Conservation (phyloP, 64 coral and sea anemone genomes). For the Astreopora myriophthalma region DNA sequence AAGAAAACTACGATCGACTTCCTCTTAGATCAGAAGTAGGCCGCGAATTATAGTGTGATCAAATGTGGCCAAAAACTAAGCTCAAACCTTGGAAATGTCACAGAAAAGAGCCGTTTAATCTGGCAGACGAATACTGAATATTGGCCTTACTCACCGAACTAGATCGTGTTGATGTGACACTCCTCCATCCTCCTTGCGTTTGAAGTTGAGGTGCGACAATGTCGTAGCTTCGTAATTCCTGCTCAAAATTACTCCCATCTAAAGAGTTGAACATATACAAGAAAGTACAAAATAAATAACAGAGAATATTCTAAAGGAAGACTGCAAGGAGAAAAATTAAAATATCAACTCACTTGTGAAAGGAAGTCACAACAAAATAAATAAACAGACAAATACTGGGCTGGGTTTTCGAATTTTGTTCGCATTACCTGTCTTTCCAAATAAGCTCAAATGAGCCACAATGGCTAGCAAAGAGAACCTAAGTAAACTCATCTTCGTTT, state of each 20-base stretch:
- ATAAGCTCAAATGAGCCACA: neutral
- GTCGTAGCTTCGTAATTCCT: conserved; percentile 12
- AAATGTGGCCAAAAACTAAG: neutral
- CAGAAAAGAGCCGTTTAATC: neutral
- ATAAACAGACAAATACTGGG: neutral
- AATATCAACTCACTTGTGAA: neutral
- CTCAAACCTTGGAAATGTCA: neutral
- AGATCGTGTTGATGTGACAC: neutral
- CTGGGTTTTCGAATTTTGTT: neutral
- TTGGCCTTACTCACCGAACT: conserved; percentile 18
- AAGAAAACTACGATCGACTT: neutral
- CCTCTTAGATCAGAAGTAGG: neutral
- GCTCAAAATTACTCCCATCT: neutral
- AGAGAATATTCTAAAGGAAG: neutral
- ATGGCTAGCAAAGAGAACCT: neutral
- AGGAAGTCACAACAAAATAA: conserved; percentile 6
- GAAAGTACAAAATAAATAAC: neutral
- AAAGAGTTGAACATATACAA: neutral
- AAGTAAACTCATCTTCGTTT: neutral
- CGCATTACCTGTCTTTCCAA: conserved; percentile 1
- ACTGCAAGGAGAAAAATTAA: neutral
- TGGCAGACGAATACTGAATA: neutral
- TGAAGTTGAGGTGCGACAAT: neutral
- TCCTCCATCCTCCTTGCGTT: neutral
- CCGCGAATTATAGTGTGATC: neutral